phyloP scores from a whole-genome alignment of 2,113 vertebrate species.

The Sarotherodon lohbergeri region DNA sequence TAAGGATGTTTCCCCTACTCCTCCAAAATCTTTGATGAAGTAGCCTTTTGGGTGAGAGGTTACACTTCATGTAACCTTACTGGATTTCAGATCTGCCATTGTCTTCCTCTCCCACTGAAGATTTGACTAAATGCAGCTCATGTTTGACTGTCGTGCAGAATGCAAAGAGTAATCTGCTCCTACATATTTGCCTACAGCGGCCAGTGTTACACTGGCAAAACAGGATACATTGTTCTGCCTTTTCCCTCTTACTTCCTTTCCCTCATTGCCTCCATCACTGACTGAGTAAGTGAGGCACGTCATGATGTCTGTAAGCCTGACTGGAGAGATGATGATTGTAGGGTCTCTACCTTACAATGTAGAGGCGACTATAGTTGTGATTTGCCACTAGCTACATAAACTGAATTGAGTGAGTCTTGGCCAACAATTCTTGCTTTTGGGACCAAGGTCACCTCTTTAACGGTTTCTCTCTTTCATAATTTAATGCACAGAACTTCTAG shows the following conservation, averaged over 20 bases:
- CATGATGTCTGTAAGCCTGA: not conserved
- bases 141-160: not conserved
- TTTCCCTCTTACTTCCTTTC: not conserved
- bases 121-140: not conserved
- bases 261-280: not conserved
- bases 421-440: not conserved
- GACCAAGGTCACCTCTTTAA: not conserved
- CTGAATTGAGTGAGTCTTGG: not conserved
- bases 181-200: not conserved
- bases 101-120: not conserved
- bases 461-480: not conserved
- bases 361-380: not conserved
- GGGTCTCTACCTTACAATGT: not conserved
- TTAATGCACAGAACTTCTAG: not conserved
- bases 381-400: not conserved
- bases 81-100: not conserved
- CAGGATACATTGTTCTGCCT: not conserved
- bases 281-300: not conserved
- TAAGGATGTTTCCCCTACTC: not conserved
- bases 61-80: not conserved
- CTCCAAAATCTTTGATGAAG: not conserved
- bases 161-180: not conserved
- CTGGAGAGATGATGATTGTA: not conserved
- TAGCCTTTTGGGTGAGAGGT: not conserved
- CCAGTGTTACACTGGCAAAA: not conserved